Evolutionary conservation across 2,797 vertebrate species (phyloP).

Genomic region (Karalla daura): DNA sequence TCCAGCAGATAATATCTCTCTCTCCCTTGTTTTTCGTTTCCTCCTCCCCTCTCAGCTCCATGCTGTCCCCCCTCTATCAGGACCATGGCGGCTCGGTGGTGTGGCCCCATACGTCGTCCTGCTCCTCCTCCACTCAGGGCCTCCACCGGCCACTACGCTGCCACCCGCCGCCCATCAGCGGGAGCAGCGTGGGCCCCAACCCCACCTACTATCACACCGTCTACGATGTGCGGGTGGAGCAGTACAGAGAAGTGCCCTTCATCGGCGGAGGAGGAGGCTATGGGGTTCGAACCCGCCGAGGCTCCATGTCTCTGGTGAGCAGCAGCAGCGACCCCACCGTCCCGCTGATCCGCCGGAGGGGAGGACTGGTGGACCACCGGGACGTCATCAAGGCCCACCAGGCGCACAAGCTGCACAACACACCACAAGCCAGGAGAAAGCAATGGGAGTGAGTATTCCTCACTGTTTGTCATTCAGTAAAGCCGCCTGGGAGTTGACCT

Average conservation of each 20-base stretch:
- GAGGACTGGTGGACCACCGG: conserved; percentile 88
- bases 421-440: conserved; percentile 88
- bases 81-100: conserved; percentile 70
- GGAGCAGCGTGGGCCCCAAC: conserved; percentile 75
- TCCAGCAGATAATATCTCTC: too few species aligned
- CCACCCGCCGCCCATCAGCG: conserved; percentile 73
- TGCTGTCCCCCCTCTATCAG: conserved; percentile 77
- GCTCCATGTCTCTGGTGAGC: conserved; percentile 57
- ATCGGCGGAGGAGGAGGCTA: conserved; percentile 44
- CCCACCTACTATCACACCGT: conserved; percentile 82
- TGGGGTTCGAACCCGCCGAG: conserved; percentile 41
- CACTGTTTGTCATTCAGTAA: too few species aligned
- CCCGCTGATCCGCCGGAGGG: conserved; percentile 81
- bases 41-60: conserved; percentile 65
- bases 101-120: conserved; percentile 68
- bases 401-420: conserved; percentile 90
- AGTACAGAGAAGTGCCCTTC: conserved; percentile 72
- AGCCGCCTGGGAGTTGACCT: too few species aligned
- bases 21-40: not conserved
- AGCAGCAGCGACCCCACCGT: conserved; percentile 53
- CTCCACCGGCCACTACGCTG: conserved; percentile 57
- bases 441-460: conserved; percentile 90
- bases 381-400: conserved; percentile 91
- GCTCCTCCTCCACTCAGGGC: conserved; percentile 66
- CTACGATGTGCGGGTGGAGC: conserved; percentile 78